These are phyloP conservation scores for Athene cunicularia DNA, from an alignment of 2,113 vertebrate species.

Conservation along the genomic window DNA sequence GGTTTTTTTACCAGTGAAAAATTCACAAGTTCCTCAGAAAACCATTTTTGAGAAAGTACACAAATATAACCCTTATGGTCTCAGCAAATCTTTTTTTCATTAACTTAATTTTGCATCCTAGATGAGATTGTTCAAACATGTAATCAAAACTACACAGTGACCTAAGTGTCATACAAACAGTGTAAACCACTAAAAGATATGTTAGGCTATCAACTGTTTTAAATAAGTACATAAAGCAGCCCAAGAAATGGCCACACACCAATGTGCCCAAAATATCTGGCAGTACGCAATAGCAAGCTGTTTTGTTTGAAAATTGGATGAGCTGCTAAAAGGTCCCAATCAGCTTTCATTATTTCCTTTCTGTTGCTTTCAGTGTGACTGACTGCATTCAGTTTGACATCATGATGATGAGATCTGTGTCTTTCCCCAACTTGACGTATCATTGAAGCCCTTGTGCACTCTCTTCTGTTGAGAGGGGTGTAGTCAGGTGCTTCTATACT, in stretches of 20 bases:
- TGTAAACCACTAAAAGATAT: not conserved
- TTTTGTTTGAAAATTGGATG: not conserved
- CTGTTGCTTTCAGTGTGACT: not conserved
- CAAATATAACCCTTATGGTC: not conserved
- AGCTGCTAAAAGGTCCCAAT: not conserved
- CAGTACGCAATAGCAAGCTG: not conserved
- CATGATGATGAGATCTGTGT: not conserved
- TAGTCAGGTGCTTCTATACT: not conserved
- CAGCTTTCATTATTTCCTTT: not conserved
- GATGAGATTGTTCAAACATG: not conserved
- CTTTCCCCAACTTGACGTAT: not conserved
- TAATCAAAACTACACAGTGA: not conserved
- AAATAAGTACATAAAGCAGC: not conserved
- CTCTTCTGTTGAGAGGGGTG: not conserved
- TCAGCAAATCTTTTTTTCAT: not conserved
- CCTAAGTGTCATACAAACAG: not conserved
- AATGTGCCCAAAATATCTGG: not conserved
- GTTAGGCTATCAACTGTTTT: not conserved
- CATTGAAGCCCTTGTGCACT: rapidly evolving
- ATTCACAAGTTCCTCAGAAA: not conserved
- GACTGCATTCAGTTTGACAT: not conserved
- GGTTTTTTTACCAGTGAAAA: not conserved
- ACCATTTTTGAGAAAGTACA: not conserved
- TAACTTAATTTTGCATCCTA: not conserved
- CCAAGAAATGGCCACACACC: not conserved